Evolutionary conservation across 2,888 invertebrate species (phyloP).

Genomic region (Agrochola litura): DNA sequence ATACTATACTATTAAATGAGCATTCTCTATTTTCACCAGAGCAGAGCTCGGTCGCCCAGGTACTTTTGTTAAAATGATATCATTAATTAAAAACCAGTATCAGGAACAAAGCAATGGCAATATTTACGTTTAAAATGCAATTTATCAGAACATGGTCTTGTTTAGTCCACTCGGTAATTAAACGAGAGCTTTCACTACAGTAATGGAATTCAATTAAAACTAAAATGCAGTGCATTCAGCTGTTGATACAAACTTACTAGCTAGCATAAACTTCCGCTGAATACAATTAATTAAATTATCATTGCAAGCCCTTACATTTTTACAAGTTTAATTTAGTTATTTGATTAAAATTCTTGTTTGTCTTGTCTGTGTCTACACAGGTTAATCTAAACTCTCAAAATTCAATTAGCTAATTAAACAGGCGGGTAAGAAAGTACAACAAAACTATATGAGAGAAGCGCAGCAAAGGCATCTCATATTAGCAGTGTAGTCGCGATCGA

Average conservation of each 20-base stretch:
- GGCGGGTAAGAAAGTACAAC: conserved; percentile 57
- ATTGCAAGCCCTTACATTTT: conserved; percentile 41
- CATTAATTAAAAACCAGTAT: conserved; percentile 22
- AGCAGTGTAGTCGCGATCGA: conserved; percentile 77
- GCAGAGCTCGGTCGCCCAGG: no score
- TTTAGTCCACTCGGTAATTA: conserved; percentile 81
- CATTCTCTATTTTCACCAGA: no score
- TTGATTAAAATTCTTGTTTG: conserved; percentile 61
- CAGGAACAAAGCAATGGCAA: conserved; percentile 46
- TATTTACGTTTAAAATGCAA: conserved; percentile 64
- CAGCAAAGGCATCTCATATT: conserved; percentile 64
- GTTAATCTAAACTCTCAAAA: conserved; percentile 51
- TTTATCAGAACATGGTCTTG: conserved; percentile 69
- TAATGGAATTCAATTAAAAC: conserved; percentile 87
- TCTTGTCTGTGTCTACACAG: conserved; percentile 25
- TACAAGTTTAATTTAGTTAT: conserved; percentile 44
- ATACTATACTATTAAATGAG: no score
- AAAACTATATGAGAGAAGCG: conserved; percentile 55
- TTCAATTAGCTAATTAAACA: conserved; percentile 66
- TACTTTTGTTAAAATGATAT: neutral
- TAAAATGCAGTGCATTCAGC: conserved; percentile 80
- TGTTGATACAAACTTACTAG: conserved; percentile 79
- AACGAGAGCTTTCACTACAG: conserved; percentile 83
- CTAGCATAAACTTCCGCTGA: conserved; percentile 76
- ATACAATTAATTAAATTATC: conserved; percentile 73